Evolutionary conservation across 1,140 invertebrate species (phyloP).

Genomic region (Drosophila erecta): DNA sequence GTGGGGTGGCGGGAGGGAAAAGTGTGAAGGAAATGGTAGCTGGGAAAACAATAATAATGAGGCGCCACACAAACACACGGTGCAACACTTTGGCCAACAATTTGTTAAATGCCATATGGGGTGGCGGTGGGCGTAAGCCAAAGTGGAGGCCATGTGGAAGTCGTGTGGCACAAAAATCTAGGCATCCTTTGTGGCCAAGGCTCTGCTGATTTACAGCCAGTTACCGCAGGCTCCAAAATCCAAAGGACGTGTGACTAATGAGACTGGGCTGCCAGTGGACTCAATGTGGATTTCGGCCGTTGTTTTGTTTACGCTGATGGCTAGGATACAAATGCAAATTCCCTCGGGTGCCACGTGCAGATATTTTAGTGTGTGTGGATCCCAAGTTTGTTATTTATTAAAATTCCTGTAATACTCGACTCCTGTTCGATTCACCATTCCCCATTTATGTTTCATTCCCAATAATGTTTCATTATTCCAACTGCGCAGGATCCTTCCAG

Average conservation of each 20-base stretch:
- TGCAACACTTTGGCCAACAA: constrained; percentile 67
- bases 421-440: constrained; percentile 9
- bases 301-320: constrained; percentile 39
- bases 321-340: constrained; percentile 32
- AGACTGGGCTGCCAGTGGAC: constrained; percentile 10
- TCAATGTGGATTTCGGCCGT: constrained; percentile 17
- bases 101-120: constrained; percentile 46
- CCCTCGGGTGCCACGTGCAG: constrained; percentile 26
- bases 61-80: constrained; percentile 68
- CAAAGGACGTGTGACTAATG: constrained; percentile 19
- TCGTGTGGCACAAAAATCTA: constrained; percentile 45
- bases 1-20: background rate
- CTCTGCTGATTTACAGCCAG: constrained; percentile 17
- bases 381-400: constrained; percentile 43
- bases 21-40: constrained; percentile 47
- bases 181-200: constrained; percentile 36
- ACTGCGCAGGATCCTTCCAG: constrained; percentile 62
- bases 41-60: constrained; percentile 73
- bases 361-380: constrained; percentile 52
- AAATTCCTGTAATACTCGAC: constrained; percentile 15
- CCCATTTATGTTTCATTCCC: constrained; percentile 28
- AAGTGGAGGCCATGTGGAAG: constrained; percentile 22
- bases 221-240: constrained; percentile 4
- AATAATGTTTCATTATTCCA: constrained; percentile 16
- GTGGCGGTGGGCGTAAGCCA: background rate